Evolutionary conservation across 2,797 vertebrate species (phyloP).

Genomic region (Neopelma chrysocephalum): DNA sequence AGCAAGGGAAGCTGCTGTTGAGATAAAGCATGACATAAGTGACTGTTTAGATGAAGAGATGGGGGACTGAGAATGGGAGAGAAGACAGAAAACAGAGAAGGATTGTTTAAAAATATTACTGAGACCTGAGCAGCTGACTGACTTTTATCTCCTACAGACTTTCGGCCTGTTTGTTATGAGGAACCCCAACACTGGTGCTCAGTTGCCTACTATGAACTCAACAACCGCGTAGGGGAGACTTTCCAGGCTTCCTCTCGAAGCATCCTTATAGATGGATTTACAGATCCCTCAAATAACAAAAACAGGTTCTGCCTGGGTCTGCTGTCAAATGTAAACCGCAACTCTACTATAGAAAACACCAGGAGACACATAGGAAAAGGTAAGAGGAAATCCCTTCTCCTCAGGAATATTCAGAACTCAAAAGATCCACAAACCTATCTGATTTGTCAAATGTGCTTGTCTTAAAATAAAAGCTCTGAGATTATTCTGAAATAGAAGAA

Average conservation of each 20-base stretch:
- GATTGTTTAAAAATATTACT: not conserved
- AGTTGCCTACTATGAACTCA: constrained; percentile 96
- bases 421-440: not conserved
- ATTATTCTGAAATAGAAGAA: constrained; percentile 26
- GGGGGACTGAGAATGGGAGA: not conserved
- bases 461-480: constrained; percentile 3
- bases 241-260: constrained; percentile 94
- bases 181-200: constrained; percentile 98
- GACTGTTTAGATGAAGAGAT: not conserved
- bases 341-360: constrained; percentile 97
- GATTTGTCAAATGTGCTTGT: not conserved
- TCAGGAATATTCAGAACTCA: not conserved
- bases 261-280: constrained; percentile 95
- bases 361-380: constrained; percentile 97
- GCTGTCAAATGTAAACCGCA: constrained; percentile 96
- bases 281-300: constrained; percentile 96
- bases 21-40: not conserved
- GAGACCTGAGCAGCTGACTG: not conserved
- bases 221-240: constrained; percentile 94
- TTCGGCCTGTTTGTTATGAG: constrained; percentile 94
- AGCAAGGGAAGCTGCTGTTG: not conserved
- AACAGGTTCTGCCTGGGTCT: constrained; percentile 97
- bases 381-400: constrained; percentile 62
- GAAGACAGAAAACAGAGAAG: not conserved
- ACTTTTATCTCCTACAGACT: constrained; percentile 75